Conservation (phyloP, 2,797 vertebrate species). For the Melanotaenia nigrans region DNA sequence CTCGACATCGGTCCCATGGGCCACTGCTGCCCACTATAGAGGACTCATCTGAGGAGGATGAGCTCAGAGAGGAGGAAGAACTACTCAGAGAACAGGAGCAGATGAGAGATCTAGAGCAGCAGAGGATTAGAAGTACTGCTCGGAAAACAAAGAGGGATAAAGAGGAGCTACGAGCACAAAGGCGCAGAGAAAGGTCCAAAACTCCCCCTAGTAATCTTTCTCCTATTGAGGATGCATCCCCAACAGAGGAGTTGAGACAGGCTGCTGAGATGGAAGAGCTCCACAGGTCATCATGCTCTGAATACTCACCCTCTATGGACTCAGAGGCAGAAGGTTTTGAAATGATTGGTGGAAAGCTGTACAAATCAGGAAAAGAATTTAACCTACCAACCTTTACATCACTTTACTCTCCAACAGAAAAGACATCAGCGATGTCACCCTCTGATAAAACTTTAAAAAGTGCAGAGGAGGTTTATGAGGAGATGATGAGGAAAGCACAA, state of each 20-base stretch:
- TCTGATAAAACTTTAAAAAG: constrained; percentile 95
- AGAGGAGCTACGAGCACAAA: constrained; percentile 96
- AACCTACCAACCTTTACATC: constrained; percentile 98
- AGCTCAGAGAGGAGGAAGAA: constrained; percentile 98
- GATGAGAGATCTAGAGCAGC: constrained; percentile 98
- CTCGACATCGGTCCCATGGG: constrained; percentile 95
- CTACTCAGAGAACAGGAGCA: constrained; percentile 97
- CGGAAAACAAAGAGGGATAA: constrained; percentile 98
- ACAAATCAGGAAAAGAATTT: constrained; percentile 97
- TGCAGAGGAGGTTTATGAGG: constrained; percentile 98
- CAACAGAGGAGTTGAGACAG: constrained; percentile 97
- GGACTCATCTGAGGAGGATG: constrained; percentile 98
- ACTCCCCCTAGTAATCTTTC: constrained; percentile 99
- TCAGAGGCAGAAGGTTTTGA: constrained; percentile 97
- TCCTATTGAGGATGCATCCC: constrained; percentile 98
- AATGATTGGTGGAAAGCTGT: constrained; percentile 89
- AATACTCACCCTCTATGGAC: constrained; percentile 97
- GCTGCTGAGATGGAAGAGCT: constrained; percentile 99
- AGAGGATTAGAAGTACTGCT: constrained; percentile 96
- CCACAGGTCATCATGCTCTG: constrained; percentile 97
- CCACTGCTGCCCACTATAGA: constrained; percentile 98
- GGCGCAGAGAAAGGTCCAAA: constrained; percentile 97
- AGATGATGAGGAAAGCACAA: constrained; percentile 99
- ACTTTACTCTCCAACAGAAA: constrained; percentile 96
- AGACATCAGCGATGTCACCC: constrained; percentile 75